phyloP scores from a whole-genome alignment of 2,888 invertebrate genomes.

The Callimorpha dominula region DNA sequence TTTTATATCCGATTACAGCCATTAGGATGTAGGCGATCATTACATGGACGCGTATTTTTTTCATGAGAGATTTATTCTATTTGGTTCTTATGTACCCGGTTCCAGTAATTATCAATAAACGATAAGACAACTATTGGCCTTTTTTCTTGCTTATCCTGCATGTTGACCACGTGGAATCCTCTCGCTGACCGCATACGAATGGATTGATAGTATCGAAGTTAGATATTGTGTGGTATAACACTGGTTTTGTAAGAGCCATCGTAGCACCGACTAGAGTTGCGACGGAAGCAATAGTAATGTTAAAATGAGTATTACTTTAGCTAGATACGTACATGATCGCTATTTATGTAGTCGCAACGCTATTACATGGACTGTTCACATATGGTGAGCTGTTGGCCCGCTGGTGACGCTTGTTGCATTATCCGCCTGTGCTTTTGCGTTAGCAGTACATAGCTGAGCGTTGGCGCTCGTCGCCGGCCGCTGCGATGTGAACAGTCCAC shows the following conservation, averaged over 20 bases:
- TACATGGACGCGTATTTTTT: slow-evolving; percentile 66
- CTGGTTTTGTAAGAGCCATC: slow-evolving; percentile 38
- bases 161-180: slow-evolving; percentile 67
- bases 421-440: slow-evolving; percentile 41
- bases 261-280: slow-evolving; percentile 45
- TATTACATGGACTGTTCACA: slow-evolving; percentile 50
- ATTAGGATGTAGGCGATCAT: slow-evolving; percentile 64
- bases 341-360: slow-evolving; percentile 51
- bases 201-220: slow-evolving; percentile 47
- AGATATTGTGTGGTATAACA: slow-evolving; percentile 34
- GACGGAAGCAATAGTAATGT: slow-evolving; percentile 43
- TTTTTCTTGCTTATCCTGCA: slow-evolving; percentile 85
- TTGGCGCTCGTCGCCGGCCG: slow-evolving; percentile 37
- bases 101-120: slow-evolving; percentile 81
- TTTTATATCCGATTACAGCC: slow-evolving; percentile 76
- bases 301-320: slow-evolving; percentile 51
- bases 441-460: slow-evolving; percentile 44
- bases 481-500: slow-evolving; percentile 47
- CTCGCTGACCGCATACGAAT: slow-evolving; percentile 50
- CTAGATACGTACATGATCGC: slow-evolving; percentile 54
- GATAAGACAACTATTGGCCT: slow-evolving; percentile 79
- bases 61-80: slow-evolving; percentile 60
- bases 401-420: slow-evolving; percentile 44
- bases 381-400: slow-evolving; percentile 30
- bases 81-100: slow-evolving; percentile 78